Evolutionary conservation across 2,888 invertebrate species (phyloP), one percentile per base, ranked within the genome.

Genomic region (Drosophila prostipennis): DNA sequence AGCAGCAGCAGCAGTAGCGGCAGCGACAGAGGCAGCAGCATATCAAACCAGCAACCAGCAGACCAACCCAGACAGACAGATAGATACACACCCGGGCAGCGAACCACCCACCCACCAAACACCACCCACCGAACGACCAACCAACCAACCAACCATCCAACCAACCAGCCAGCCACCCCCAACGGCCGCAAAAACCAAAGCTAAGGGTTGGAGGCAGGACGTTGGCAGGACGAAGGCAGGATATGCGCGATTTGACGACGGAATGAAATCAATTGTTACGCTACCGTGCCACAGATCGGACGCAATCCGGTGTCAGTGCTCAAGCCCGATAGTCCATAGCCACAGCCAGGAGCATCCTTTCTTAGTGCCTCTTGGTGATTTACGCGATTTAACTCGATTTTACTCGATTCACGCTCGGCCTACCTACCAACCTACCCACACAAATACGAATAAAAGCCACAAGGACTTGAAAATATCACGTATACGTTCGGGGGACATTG

Each of bases 271-370:
- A 91, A 91, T 91, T 92, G 92, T 91, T 89, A 90, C 90, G 88
- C 89, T 91, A 88, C 91, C 91, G 91, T 90, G 91, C 89, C 90
- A 90, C 91, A 91, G 91, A 91, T 91, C 92, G 91, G 91, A 91
- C 91, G 90, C 90, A 90, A 88, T 90, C 89, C 89, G 90, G 89
- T 90, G 80, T 90, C 89, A 89, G 72, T 79, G 75, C 71, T 72
- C 56, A 68, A 73, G 56, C 73, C 54, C 48, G 71, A 51, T 70
- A 76, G 70, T 63, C 72, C 65, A 7, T 58, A 34, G 43, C 54
- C 45, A 45, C 32, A 8, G 8, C 32, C 29, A 29, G 40, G n/a
- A 69, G 69, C 55, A 71, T 71, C 63, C 70, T 63, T 71, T 71
- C 72, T 63, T 70, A 67, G 54, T 16, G 43, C 43, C 36, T 65